Evolutionary conservation across 2,888 invertebrate species (phyloP).

Genomic region (Dendrolimus houi): DNA sequence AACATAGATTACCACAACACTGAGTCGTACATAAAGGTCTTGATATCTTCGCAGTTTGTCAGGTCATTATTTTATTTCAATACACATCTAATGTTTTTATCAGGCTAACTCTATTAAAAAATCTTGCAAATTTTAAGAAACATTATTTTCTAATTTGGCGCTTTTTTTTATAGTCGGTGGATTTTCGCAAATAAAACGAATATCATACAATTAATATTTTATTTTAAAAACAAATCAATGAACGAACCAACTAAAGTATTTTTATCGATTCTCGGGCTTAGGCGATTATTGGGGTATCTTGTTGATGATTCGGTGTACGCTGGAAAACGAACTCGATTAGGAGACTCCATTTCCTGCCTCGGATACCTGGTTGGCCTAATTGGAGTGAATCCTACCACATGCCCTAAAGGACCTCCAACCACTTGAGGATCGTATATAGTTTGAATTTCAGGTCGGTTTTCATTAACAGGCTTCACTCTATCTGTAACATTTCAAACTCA

Average conservation of each 20-base stretch:
- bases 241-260: constrained; percentile 51
- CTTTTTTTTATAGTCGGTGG: too few relatives aligned
- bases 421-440: constrained; percentile 40
- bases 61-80: too few relatives aligned
- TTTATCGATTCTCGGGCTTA: constrained; percentile 28
- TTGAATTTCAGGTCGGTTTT: constrained; percentile 30
- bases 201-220: constrained; percentile 15
- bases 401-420: constrained; percentile 46
- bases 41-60: too few relatives aligned
- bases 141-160: too few relatives aligned
- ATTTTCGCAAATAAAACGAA: too few relatives aligned
- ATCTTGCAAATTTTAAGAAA: too few relatives aligned
- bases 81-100: too few relatives aligned
- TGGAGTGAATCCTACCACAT: constrained; percentile 46
- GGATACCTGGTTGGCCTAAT: constrained; percentile 26
- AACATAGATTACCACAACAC: too few relatives aligned
- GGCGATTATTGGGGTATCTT: constrained; percentile 16
- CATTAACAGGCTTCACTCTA: constrained; percentile 55
- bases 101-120: too few relatives aligned
- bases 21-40: too few relatives aligned
- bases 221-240: constrained; percentile 55
- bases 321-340: constrained; percentile 1
- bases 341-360: constrained; percentile 6
- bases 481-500: constrained; percentile 28
- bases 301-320: constrained; percentile 8